Percentiles rank a stretch among this genome's conserved stretches.
Evolutionary conservation across 2,113 vertebrate species (phyloP).

Genomic region (Potamarius usumacintae): DNA sequence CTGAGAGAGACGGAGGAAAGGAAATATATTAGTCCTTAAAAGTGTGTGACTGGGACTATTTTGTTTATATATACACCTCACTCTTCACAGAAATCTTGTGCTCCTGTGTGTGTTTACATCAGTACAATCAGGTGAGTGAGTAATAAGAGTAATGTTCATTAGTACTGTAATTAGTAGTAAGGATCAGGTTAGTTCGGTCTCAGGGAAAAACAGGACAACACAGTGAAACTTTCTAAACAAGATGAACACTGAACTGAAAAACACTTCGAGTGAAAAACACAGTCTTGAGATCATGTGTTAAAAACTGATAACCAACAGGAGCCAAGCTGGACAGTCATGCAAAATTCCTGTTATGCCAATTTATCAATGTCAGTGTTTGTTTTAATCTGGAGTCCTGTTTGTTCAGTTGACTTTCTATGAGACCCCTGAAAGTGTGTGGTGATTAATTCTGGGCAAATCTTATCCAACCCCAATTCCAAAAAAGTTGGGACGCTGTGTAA

Average conservation of each 20-base stretch:
- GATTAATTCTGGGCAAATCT: not conserved
- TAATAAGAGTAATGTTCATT: not conserved
- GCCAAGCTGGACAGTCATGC: not conserved
- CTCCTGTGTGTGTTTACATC: not conserved
- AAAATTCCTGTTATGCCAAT: not conserved
- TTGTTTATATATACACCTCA: slow-evolving; percentile 10
- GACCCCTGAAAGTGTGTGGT: not conserved
- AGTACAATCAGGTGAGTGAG: not conserved
- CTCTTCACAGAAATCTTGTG: not conserved
- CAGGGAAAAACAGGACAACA: not conserved
- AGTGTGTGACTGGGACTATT: slow-evolving; percentile 25
- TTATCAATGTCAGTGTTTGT: not conserved
- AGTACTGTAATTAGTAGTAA: not conserved
- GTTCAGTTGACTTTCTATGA: not conserved
- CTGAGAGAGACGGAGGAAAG: slow-evolving; percentile 9
- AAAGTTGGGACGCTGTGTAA: too few relatives aligned
- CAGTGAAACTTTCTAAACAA: not conserved
- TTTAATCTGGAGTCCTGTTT: not conserved
- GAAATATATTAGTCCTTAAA: slow-evolving; percentile 25
- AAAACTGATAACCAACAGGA: not conserved
- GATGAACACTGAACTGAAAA: not conserved
- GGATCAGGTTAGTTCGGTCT: not conserved
- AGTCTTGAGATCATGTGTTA: not conserved
- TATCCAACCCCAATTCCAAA: too few relatives aligned
- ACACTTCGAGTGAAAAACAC: not conserved